Base-by-base conservation (phyloP, 2,113 vertebrate species). In the Syrrhaptes paradoxus region DNA sequence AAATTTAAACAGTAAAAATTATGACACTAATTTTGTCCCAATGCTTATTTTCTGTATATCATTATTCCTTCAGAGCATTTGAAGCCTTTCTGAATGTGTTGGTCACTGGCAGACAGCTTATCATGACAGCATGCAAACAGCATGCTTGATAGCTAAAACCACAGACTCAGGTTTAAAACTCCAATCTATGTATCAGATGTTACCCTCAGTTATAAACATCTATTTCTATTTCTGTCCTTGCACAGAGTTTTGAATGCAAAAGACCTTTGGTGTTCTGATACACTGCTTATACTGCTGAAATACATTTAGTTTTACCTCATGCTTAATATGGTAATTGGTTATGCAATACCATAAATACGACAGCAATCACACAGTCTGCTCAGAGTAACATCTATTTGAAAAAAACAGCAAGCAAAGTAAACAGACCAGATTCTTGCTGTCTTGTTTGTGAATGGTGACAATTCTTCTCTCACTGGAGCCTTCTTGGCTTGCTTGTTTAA, bases 401-500 rank as follows among this genome's bases (percentile, higher is more conserved):
- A 80, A 80, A 41, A 80, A 61, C 41, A 70, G 38, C 45, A 78
- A 66, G 15, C 17, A 82, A 95, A 96, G 68, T 48, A 91, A 97
- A 96, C 98, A 82, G 98, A 99, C 99, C 98, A 99, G 97, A 96
- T 97, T 99, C 95, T 99, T 98, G 96, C 98, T 98, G 97, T 99
- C 98, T 95, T 99, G 99, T 80, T 98, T 99, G 98, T 99, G 99
- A 82, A 99, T 98, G 77, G 99, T 99, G 79, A 99, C 99, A 72
- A 99, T 98, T 97, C 99, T 98, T 94, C 98, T 98, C 96, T 99
- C 99, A 68, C 97, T 98, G 45, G 99, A 99, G 28, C 98, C 98
- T 91, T 99, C 99, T 89, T 99, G 99, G 81, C 96, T 99, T 48
- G 99, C 98, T 97, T 99, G 99, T 75, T 99, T 99, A 97, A 99